Evolutionary conservation across 2,113 vertebrate species (phyloP), one percentile per base, ranked within the genome.

Genomic region (Phyllopteryx taeniolatus): DNA sequence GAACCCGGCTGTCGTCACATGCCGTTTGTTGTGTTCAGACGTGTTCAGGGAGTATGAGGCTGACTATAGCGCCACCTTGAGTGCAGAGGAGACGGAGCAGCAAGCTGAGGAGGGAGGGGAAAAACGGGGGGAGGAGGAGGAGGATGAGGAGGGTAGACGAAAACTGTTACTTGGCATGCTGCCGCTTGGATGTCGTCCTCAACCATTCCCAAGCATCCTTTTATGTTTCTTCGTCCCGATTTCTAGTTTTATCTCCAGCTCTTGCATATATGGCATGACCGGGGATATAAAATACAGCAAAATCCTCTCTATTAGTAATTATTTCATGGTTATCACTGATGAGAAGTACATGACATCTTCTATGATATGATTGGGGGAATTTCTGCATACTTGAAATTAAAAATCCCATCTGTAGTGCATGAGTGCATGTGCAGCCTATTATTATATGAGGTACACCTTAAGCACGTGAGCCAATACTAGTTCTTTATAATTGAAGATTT

Each of bases 21-120:
- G 9, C 1, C 80, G 64, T 78, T 62, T 88, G 78, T 84, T 84
- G 62, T 91, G 81, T 78, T 84, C 78, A 92, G 91, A 91, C 76
- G 73, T 79, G 70, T 92, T 89, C 82, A 91, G 82, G 75, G 89
- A 88, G 77, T 90, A 89, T 91, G 91, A 91, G 79, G 80, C 81
- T 47, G 89, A 90, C 81, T 90, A 85, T 90, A 91, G 86, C 72
- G 62, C 85, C 86, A 72, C 83, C 83, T 63, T 74, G 31, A 85
- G 83, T 27, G 76, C 77, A 70, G 89, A 87, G 71, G 88, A 91
- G 80, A 73, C 74, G 75, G 77, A 87, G 10, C 80, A 56, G 42
- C 85, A 73, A 66, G 72, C 77, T 19, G 82, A 91, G 70, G 83
- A 88, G 73, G 86, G 85, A 80, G 79, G 72, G 75, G 71, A 80